Evolutionary conservation across 2,888 invertebrate genomes (phyloP), one percentile per base, ranked within the genome.

Genomic region (Villa cingulata): DNA sequence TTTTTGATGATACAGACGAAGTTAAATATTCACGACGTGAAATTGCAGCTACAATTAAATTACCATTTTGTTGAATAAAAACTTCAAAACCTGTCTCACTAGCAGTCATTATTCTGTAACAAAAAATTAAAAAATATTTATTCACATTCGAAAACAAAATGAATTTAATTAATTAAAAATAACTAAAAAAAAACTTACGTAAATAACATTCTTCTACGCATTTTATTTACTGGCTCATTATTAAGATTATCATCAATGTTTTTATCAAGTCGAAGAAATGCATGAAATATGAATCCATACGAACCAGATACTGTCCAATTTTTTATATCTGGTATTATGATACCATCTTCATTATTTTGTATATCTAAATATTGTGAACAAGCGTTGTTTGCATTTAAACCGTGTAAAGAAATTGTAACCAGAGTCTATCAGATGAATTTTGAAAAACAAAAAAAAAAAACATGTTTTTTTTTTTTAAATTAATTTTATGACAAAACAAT

Each of bases 261-360:
- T 29, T 60, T 60, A 56, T 73, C 72, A 17, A 79, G 62, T 42
- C 74, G 70, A 10, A 78, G 54, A 66, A 78, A 73, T 29, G 72
- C 68, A 56, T 77, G 76, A 55, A 78, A 76, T 27, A 74, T 71
- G 57, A 78, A 76, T n/a, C 77, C 76, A 57, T 70, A 72, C 2
- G 70, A 62, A 1, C 71, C 69, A 15, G 72, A 71, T 48, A 75
- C 74, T 7, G 73, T 71, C 77, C 77, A 78, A 58, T 72, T 74
- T 44, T 70, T 68, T 34, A 77, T 72, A 39, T 72, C 72, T 2
- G 75, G 72, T 38, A 77, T 68, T n/a, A 63, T 59, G 43, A 78
- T 73, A 20, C 76, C 76, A 56, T 73, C 73, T 54, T 59, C 59
- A 34, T 59, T 60, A 51, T 58, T 66, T 56, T 71, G 70, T 15